Evolutionary conservation across 2,113 vertebrate species (phyloP), one percentile per base, ranked within the genome.

Genomic region (Gadus macrocephalus): DNA sequence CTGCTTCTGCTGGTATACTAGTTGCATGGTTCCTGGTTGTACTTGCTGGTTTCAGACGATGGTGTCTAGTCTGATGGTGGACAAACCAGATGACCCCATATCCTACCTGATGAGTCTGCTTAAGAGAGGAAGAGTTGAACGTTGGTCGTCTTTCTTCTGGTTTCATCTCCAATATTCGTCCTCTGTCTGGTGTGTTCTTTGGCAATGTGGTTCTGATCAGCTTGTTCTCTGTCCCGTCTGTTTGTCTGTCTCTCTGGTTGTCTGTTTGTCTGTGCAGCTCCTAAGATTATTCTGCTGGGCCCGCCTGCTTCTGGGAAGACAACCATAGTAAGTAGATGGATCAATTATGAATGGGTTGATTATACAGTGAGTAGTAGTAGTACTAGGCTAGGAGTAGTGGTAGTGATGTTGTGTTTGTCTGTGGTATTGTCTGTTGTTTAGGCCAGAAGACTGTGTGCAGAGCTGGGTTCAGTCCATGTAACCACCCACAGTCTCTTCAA

Each of bases 291-390:
- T 55, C 69, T 98, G 63, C 77, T 99, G 38, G 97, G 96, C 2
- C 95, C 97, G 1, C 94, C 96, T 1, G 91, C 93, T 61, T 94
- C 94, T 2, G 96, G 96, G 58, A 98, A 97, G 81, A 92, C 88
- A 0, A 94, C 94, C 0, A 83, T 95, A 67, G 96, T 98, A 86
- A 94, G 95, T 94, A 68, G 12, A n/a, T 22, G 16, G 15, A 58
- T 58, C 55, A 58, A n/a, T 58, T 58, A 58, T 58, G 17, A 49
- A 58, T 58, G 15, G 55, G 11, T 14, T 58, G 15, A 17, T 17
- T 58, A 58, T 17, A 17, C n/a, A 58, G 16, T 55, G 5, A 55
- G 12, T 11, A 55, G 12, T 20, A 61, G 17, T 12, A 31, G 68
- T 19, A 31, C 49, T 64, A 28, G 20, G 11, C 56, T 66, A 20